Evolutionary conservation across 1,140 invertebrate species (phyloP), one percentile per base, ranked within the genome.

Genomic region (Pomacea maculata): DNA sequence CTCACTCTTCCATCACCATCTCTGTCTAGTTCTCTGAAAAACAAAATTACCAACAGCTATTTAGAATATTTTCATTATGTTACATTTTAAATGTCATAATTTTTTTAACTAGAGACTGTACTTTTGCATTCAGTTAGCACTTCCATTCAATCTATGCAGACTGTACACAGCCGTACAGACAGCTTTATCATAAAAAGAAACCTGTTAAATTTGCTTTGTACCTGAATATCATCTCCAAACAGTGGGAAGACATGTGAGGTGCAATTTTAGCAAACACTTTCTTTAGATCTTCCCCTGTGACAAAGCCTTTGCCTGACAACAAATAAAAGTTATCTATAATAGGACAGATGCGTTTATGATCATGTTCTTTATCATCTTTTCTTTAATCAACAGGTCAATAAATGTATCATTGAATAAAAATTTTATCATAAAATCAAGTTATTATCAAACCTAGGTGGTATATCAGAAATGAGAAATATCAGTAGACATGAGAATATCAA

Each of bases 1-100:
- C 90, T 92, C 9, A 92, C 83, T 81, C 91, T 80, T 8, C 90
- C 90, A 86, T 92, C 91, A 45, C 88, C 87, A 87, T 92, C 90
- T 29, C 87, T 75, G 78, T 92, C 91, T 57, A 91, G 78, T 81
- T 92, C 90, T 75, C 90, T 91, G 83, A 34, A 87, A 85, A 54
- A 76, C 67, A 80, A 83, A 74, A 81, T 77, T 68, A 75, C 74
- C 52, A 54, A 80, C 76, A 45, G 57, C 34, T 45, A 45, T 45
- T 45, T 45, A 45, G 6, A 45, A 45, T 45, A 45, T 45, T 45
- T 11, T 9, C 8, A 61, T 61, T 17, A 61, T 61, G 15, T 14
- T 8, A 61, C 1, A 45, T 45, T 45, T 61, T 61, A 17, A 61
- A 61, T 61, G 21, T 70, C 17, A 65, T 12, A 65, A 82, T 52